phyloP scores from a whole-genome alignment of 2,113 vertebrate genomes.

The Grantiella picta region DNA sequence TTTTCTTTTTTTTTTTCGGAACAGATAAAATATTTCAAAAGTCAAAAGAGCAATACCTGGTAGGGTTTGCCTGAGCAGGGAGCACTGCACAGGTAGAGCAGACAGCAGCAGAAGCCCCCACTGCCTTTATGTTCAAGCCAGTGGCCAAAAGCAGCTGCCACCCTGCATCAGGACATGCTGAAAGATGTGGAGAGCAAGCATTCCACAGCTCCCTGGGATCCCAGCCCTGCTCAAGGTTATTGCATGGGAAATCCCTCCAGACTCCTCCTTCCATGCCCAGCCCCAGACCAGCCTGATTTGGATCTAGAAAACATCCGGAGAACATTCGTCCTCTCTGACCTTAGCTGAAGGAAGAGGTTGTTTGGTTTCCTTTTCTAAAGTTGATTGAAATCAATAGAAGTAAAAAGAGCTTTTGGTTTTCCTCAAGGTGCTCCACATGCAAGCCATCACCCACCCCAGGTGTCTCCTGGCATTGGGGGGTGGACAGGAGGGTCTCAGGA shows the following conservation, averaged over 20 bases:
- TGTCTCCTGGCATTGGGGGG: not conserved
- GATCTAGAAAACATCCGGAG: not conserved
- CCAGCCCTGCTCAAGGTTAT: not conserved
- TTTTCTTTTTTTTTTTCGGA: not conserved
- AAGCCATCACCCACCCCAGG: rapidly evolving
- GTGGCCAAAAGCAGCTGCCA: not conserved
- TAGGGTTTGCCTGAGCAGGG: not conserved
- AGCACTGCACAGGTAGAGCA: not conserved
- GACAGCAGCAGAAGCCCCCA: not conserved
- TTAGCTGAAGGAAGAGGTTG: not conserved
- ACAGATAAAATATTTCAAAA: not conserved
- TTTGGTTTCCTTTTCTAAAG: not conserved
- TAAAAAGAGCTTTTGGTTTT: not conserved
- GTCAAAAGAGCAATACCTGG: not conserved
- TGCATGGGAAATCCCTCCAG: not conserved
- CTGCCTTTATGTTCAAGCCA: not conserved
- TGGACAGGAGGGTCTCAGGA: not conserved
- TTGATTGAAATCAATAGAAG: not conserved
- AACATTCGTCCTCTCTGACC: not conserved
- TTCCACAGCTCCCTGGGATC: not conserved
- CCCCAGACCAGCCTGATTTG: not conserved
- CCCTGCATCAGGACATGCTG: not conserved
- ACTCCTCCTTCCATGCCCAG: not conserved
- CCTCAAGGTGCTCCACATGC: not conserved
- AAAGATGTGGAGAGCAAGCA: no score